phyloP scores from a whole-genome alignment of 1,140 invertebrate species.

The Panagrolaimus sp. region DNA sequence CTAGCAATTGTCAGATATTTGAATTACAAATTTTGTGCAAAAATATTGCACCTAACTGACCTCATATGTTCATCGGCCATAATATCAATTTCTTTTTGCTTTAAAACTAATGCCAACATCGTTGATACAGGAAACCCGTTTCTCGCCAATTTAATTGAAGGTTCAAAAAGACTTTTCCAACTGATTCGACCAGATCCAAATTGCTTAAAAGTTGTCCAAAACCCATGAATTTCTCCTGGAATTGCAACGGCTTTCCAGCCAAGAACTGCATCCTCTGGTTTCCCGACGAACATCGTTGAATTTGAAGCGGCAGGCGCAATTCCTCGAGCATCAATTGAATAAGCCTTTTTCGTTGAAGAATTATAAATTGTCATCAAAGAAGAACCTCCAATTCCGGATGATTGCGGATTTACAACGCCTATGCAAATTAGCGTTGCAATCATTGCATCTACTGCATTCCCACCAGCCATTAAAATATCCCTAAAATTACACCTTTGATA shows the following conservation, averaged over 20 bases:
- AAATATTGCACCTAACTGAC: no score
- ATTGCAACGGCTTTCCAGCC: constrained; percentile 75
- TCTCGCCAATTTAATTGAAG: constrained; percentile 65
- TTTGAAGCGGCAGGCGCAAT: constrained; percentile 70
- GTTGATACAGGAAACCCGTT: constrained; percentile 68
- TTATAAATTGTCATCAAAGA: constrained; percentile 77
- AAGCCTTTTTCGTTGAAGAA: constrained; percentile 52
- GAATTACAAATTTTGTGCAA: no score
- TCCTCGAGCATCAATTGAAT: constrained; percentile 73
- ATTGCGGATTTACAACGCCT: constrained; percentile 76
- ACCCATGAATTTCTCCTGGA: constrained; percentile 83
- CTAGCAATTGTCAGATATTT: no score
- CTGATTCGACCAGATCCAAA: neutral
- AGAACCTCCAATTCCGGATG: constrained; percentile 81
- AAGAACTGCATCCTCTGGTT: constrained; percentile 61
- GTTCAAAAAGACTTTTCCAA: constrained; percentile 49
- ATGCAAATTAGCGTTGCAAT: constrained; percentile 79
- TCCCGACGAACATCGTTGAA: constrained; percentile 67
- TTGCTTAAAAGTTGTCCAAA: constrained; percentile 70
- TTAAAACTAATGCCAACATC: constrained; percentile 35
- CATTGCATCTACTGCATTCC: constrained; percentile 79
- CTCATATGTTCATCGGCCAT: no score
- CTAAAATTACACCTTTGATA: no score
- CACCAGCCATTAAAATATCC: constrained; percentile 70
- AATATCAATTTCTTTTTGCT: no score